Evolutionary conservation across 2,113 vertebrate species (phyloP), one percentile per base, ranked within the genome.

Genomic region (Cardinalis cardinalis): DNA sequence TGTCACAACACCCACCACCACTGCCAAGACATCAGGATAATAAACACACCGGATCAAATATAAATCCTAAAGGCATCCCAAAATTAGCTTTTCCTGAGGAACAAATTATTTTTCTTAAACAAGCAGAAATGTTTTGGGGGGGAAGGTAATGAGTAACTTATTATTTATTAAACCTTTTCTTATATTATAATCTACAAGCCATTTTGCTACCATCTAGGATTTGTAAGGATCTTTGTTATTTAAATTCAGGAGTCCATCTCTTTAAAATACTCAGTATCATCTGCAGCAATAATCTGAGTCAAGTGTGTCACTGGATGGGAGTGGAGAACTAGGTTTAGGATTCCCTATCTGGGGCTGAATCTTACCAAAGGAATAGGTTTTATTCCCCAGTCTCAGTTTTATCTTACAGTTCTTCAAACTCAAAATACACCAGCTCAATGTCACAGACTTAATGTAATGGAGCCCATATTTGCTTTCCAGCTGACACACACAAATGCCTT

Each of bases 341-440:
- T 46, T 74, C 43, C 43, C 14, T 34, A 0, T 66, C 43, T 68
- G 26, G 16, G 20, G 18, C 32, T 71, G 29, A 74, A 70, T 44
- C 26, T 77, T 51, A 17, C 16, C n/a, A 26, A 64, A 80, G 9
- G 8, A 38, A 59, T 8, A 0, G 0, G 5, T 23, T 36, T 34
- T 59, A 69, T 12, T n/a, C 10, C 18, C 51, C 32, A 58, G 8
- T 31, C 61, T 61, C 52, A 70, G 38, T 19, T 65, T 40, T 60
- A n/a, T 43, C 25, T 59, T 65, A 32, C 6, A n/a, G 24, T 38
- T 88, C 71, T 79, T 80, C 68, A 75, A 64, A 91, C n/a, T 38
- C 36, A 75, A 82, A 88, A 75, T 18, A 82, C 4, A 14, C 11
- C 18, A 71, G 12, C 53, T 83, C 46, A 48, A 2, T 36, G 31